Evolutionary conservation across 2,888 invertebrate genomes (phyloP), one percentile per base, ranked within the genome.

Genomic region (Clepsis dumicolana): DNA sequence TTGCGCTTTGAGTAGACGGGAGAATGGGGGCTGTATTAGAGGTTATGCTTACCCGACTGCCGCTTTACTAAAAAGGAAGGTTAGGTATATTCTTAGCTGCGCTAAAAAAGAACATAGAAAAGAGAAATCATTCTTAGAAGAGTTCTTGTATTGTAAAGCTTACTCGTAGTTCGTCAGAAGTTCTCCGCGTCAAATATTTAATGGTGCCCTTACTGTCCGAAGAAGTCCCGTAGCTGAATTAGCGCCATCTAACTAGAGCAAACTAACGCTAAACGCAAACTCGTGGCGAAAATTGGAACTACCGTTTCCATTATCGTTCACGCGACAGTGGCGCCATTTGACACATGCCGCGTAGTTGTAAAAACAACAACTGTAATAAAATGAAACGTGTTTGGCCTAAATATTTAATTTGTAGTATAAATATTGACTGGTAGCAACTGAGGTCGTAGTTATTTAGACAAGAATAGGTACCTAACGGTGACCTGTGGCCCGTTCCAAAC

Each of bases 361-460:
- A 44, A 44, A 16, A 44, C 21, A 16, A 44, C 21, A 54, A 54
- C 16, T 54, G 27, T 54, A 52, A 53, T 25, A 18, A n/a, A n/a
- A n/a, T n/a, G n/a, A n/a, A 18, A 18, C 29, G 4, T 54, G 54
- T 54, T 53, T 29, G 27, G 16, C 54, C 54, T 18, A 5, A 18
- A 29, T 16, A 18, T 4, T 25, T 32, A 18, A 21, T 32, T 18
- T 2, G 18, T 1, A 18, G 25, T 16, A 5, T 18, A 4, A 54
- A 54, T 54, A 54, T 54, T 54, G 54, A 48, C 21, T 48, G n/a
- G 44, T 3, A 38, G 4, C 21, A 48, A 21, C 48, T 21, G 48
- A 48, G 21, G 48, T 21, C 16, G 16, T 4, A 8, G 5, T 14
- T 10, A 21, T 48, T 48, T 21, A 10, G 12, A 48, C 21, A 4